Conservation (phyloP, 2,888 invertebrate genomes). For the Glyphotaelius pellucidus region DNA sequence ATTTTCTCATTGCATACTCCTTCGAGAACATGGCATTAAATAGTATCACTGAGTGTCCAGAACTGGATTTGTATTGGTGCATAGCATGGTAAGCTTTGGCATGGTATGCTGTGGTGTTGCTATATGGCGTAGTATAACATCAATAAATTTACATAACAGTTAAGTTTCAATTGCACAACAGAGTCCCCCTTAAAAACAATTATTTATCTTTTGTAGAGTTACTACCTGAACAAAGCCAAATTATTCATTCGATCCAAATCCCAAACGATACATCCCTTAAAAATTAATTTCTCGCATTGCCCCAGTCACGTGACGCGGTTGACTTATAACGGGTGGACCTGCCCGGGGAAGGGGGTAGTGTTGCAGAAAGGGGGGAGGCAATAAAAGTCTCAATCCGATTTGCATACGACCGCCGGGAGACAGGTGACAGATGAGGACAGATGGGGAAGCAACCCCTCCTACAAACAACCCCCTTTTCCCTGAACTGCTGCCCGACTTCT, state of each 20-base stretch:
- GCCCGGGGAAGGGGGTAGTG: not conserved
- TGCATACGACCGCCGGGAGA: constrained; percentile 62
- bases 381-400: constrained; percentile 62
- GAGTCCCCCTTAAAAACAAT: not conserved
- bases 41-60: no score
- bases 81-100: no score
- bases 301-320: constrained; percentile 19
- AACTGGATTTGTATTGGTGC: no score
- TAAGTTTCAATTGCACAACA: not conserved
- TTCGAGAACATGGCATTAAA: no score
- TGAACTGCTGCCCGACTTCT: not conserved
- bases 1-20: no score
- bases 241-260: not conserved
- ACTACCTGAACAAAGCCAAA: not conserved
- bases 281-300: not conserved
- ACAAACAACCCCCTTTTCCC: constrained; percentile 12
- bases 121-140: no score
- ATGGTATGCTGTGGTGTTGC: no score
- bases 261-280: not conserved
- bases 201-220: not conserved
- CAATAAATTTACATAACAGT: not conserved
- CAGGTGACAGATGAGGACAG: constrained; percentile 63
- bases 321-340: not conserved
- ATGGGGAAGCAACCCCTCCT: constrained; percentile 32
- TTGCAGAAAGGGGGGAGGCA: constrained; percentile 45